These are phyloP conservation scores for Pristionchus entomophagus DNA, from an alignment of 2,888 invertebrate genomes.

Conservation along the genomic window DNA sequence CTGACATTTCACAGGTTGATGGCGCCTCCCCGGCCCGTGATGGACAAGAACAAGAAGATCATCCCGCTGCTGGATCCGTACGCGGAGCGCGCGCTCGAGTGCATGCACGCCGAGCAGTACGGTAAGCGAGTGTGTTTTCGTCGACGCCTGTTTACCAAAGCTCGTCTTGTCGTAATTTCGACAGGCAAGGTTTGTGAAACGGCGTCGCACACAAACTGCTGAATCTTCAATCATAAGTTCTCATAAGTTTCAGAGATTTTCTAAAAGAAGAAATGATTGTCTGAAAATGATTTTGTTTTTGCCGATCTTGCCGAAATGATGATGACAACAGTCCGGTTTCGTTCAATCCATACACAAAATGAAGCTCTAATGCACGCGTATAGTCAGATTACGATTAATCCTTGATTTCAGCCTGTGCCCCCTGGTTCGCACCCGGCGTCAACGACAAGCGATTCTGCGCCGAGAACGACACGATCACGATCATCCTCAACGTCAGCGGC, in stretches of 20 bases:
- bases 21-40: slow-evolving; percentile 75
- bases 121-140: too few species aligned
- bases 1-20: slow-evolving; percentile 63
- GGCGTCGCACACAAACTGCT: background rate
- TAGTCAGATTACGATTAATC: too few species aligned
- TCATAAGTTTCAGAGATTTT: too few species aligned
- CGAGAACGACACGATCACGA: slow-evolving; percentile 89
- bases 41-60: slow-evolving; percentile 74
- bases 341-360: too few species aligned
- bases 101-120: slow-evolving; percentile 74
- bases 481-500: slow-evolving; percentile 95
- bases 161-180: too few species aligned
- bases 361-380: too few species aligned
- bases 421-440: slow-evolving; percentile 84
- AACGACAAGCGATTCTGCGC: slow-evolving; percentile 87
- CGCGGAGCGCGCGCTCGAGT: slow-evolving; percentile 71
- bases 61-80: slow-evolving; percentile 76
- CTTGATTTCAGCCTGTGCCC: slow-evolving; percentile 76
- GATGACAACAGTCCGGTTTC: too few species aligned
- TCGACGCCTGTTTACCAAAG: too few species aligned
- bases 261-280: too few species aligned
- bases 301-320: too few species aligned
- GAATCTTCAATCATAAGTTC: too few species aligned
- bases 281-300: too few species aligned
- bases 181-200: background rate